phyloP scores from a whole-genome alignment of 1,140 invertebrate species.

The Brachionus paranguensis region DNA sequence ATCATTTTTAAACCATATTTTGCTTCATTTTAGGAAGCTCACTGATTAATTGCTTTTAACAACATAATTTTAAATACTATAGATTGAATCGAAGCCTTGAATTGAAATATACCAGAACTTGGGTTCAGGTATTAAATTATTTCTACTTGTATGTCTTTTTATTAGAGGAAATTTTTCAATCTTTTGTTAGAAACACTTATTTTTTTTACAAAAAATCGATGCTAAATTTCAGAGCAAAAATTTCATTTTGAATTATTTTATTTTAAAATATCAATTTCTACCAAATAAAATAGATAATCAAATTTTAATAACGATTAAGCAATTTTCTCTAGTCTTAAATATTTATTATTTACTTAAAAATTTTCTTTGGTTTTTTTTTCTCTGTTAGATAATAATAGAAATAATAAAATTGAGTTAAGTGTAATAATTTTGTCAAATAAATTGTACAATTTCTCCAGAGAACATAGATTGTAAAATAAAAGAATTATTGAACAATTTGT shows the following conservation, averaged over 20 bases:
- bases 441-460: background rate
- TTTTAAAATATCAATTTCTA: background rate
- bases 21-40: background rate
- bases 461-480: background rate
- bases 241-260: background rate
- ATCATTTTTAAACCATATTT: background rate
- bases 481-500: background rate
- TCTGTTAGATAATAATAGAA: background rate
- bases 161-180: background rate
- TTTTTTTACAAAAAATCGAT: background rate
- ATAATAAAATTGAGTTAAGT: background rate
- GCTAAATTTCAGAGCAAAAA: background rate
- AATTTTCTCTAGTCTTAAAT: no score
- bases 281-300: no score
- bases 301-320: no score
- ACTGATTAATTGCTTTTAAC: background rate
- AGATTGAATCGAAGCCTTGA: background rate
- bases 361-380: background rate
- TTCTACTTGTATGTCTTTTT: background rate
- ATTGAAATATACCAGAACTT: background rate
- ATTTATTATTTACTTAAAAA: background rate
- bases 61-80: background rate
- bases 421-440: background rate
- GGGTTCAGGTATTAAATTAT: background rate
- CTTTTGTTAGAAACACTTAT: background rate